Percentiles rank a stretch among this genome's conserved stretches.
Evolutionary conservation across 1,140 invertebrate species (phyloP).

Genomic region (Hylyphantes graminicola): DNA sequence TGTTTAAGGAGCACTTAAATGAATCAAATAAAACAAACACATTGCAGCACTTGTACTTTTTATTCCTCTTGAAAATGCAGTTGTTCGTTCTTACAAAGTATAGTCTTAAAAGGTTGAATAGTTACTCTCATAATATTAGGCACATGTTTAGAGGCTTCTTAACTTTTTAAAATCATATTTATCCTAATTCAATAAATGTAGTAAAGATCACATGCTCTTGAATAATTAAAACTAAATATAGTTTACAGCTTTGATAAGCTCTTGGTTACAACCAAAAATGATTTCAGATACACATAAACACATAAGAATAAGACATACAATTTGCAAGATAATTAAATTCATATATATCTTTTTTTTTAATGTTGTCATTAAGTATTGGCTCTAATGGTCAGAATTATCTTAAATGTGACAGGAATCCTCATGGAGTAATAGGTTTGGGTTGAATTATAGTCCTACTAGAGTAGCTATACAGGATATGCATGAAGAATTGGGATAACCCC

Average conservation of each 20-base stretch:
- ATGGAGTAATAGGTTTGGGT: too few species aligned
- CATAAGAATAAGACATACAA: too few species aligned
- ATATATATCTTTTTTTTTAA: too few species aligned
- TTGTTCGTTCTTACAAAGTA: constrained; percentile 55
- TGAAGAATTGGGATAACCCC: too few species aligned
- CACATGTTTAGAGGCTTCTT: constrained; percentile 59
- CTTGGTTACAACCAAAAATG: background rate
- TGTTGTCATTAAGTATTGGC: too few species aligned
- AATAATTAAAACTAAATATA: constrained; percentile 53
- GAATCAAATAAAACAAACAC: background rate
- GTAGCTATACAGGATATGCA: too few species aligned
- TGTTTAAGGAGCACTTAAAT: too few species aligned
- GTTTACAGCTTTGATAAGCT: background rate
- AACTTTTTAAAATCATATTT: constrained; percentile 48
- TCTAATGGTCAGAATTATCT: too few species aligned
- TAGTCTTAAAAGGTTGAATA: constrained; percentile 23
- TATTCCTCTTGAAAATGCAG: constrained; percentile 55
- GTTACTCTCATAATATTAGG: constrained; percentile 51
- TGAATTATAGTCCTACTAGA: too few species aligned
- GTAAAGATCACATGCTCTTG: constrained; percentile 38
- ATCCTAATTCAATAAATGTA: constrained; percentile 3
- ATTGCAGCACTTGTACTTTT: constrained; percentile 50
- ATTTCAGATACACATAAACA: background rate
- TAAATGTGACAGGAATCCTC: too few species aligned
- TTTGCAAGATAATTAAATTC: too few species aligned